Evolutionary conservation across 2,888 invertebrate species (phyloP), one percentile per base, ranked within the genome.

Genomic region (Hylaea fasciaria): DNA sequence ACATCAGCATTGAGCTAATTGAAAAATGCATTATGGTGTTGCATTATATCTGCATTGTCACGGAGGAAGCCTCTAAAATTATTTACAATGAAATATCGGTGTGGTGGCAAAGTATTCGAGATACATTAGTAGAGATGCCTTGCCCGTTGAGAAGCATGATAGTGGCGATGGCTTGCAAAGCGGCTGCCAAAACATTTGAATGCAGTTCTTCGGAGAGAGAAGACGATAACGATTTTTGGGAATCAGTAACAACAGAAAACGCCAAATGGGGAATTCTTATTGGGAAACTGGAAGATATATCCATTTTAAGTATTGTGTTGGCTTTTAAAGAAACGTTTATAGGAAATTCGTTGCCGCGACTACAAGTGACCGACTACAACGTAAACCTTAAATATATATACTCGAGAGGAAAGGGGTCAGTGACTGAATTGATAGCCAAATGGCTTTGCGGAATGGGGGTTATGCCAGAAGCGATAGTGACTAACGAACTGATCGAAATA

Each of bases 211-310:
- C 91, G 39, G 92, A 87, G 57, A 89, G 88, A 28, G 95, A 95
- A 28, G 94, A 93, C 32, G 69, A 70, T 17, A 40, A 55, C 2
- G 95, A 93, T 48, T 88, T 93, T 44, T 98, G 97, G 97, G 97
- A 97, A 81, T 95, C 95, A 53, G 94, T 98, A 53, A 96, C 97
- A 0, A 94, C 96, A 69, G 98, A 98, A 79, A 95, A 95, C 73
- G 96, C 97, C 43, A 95, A 96, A 78, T 98, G 98, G 97, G 96
- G 96, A 13, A 89, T 97, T 48, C 89, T 98, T 0, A 96, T 97
- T 41, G 96, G 96, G 54, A 98, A 98, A 90, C 92, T 98, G 46
- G 98, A 98, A 83, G 98, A 98, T 81, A 94, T 97, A 64, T 95
- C 97, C 2, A 93, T 97, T 54, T 91, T 98, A 12, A 95, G 96